phyloP scores from a whole-genome alignment of 2,888 invertebrate genomes.

The Ophion ellenae region DNA sequence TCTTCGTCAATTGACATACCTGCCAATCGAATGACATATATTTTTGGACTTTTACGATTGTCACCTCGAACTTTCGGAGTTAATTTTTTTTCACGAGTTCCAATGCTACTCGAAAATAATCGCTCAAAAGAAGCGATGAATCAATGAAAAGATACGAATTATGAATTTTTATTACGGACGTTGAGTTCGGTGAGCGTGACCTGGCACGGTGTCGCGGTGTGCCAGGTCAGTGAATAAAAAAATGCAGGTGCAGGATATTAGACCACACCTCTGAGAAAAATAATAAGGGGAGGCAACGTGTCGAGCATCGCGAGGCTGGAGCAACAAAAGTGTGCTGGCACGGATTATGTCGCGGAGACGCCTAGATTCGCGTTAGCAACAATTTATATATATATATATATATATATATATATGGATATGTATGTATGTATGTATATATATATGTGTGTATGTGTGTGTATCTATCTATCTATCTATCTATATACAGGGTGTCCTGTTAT shows the following conservation, averaged over 20 bases:
- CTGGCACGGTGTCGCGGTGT: conserved; percentile 23
- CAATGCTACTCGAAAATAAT: no score
- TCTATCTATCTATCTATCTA: no score
- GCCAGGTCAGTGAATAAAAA: conserved; percentile 63
- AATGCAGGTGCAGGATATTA: conserved; percentile 73
- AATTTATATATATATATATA: neutral
- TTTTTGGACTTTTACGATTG: no score
- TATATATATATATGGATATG: no score
- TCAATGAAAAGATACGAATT: neutral
- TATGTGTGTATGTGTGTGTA: no score
- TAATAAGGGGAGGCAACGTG: conserved; percentile 15
- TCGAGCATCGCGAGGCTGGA: conserved; percentile 1
- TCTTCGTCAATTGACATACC: no score
- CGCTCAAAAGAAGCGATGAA: no score
- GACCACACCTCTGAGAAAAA: conserved; percentile 68
- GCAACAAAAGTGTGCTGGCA: conserved; percentile 35
- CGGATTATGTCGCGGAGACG: conserved; percentile 32
- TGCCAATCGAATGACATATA: no score
- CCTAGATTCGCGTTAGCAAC: conserved; percentile 30
- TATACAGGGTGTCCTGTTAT: no score
- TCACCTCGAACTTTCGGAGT: neutral
- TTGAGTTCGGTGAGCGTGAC: conserved; percentile 52
- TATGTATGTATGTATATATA: no score
- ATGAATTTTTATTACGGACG: neutral
- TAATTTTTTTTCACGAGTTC: neutral